Base-by-base conservation (phyloP, 1,140 invertebrate species). In the Camponotus vicinus region DNA sequence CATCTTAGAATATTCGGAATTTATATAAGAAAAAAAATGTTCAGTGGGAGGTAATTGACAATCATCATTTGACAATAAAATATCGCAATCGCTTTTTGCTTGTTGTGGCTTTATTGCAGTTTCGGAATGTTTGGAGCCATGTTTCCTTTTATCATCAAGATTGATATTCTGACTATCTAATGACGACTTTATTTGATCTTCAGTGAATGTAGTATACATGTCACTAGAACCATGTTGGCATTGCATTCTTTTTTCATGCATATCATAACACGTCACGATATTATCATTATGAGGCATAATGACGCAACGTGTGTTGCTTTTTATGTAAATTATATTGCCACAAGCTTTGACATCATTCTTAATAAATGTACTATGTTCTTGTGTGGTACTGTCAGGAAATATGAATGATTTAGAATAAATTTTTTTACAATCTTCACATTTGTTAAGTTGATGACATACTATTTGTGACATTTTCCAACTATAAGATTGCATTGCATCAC, bases 301-400 rank as follows among this genome's bases (percentile, higher is more conserved):
- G 27, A 92, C 88, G 52, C 86, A 88, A 87, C 70, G 85, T 66
- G 69, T 88, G 70, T 86, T 78, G 27, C 84, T 87, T 27, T 88
- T 8, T 49, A 76, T 84, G 11, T 75, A 66, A 15, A 88, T 82
- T 57, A 77, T 59, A 71, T 77, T 71, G 18, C 86, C 71, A 7
- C 66, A 82, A 15, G 71, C 59, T 18, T 79, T 80, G 11, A 79
- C 57, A 32, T 80, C 40, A 0, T 40, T 70, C 3, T 37, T n/a
- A 32, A 78, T 42, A 52, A 70, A 66, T 55, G 59, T 55, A 69
- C 79, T 73, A 34, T 85, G 59, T 18, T 80, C 52, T 27, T 86
- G 67, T 80, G 76, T 49, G 52, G 32, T 77, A 45, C 8, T 76
- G 4, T 76, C 79, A 45, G 85, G 63, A n/a, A 59, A 85, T 9